phyloP scores from a whole-genome alignment of 1,140 invertebrate genomes.

The Hyles vespertilio region DNA sequence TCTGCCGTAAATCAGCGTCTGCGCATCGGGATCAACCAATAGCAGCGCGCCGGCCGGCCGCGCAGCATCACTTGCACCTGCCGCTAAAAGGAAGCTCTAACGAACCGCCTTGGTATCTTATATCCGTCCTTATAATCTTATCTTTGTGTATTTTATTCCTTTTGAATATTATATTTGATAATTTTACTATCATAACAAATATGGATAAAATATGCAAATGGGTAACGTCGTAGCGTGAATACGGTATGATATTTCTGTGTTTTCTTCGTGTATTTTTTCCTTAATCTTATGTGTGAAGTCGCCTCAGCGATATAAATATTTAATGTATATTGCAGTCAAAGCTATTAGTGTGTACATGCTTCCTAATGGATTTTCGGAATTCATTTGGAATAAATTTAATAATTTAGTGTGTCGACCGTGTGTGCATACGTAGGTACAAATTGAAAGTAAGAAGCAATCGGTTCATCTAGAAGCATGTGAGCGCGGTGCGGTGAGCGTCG shows the following conservation, averaged over 20 bases:
- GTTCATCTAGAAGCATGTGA: conserved; percentile 15
- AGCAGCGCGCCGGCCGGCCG: conserved; percentile 24
- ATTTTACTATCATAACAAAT: background rate
- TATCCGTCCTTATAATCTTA: background rate
- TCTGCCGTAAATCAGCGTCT: conserved; percentile 45
- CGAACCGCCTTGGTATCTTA: conserved; percentile 29
- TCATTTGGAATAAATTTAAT: conserved; percentile 14
- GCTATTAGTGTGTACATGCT: conserved; percentile 1
- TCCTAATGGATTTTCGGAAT: conserved; percentile 7
- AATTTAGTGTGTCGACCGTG: conserved; percentile 14
- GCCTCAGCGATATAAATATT: background rate
- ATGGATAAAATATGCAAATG: too few species aligned
- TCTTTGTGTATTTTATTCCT: background rate
- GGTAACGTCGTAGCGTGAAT: background rate
- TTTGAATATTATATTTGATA: background rate
- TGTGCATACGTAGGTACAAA: conserved; percentile 6
- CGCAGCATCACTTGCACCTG: conserved; percentile 51
- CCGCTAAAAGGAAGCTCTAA: conserved; percentile 59
- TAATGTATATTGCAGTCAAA: conserved; percentile 1
- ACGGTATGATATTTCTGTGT: background rate
- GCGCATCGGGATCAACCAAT: conserved; percentile 51
- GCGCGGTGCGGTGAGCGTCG: conserved; percentile 2
- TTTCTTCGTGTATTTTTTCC: background rate
- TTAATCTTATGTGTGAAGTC: background rate
- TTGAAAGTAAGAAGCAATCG: conserved; percentile 21